A percentile compares a stretch with the other conserved stretches of the same genome.
Evolutionary conservation across 92 coral and sea anemone species (phyloP).

Genomic region (Paramuricea clavata): DNA sequence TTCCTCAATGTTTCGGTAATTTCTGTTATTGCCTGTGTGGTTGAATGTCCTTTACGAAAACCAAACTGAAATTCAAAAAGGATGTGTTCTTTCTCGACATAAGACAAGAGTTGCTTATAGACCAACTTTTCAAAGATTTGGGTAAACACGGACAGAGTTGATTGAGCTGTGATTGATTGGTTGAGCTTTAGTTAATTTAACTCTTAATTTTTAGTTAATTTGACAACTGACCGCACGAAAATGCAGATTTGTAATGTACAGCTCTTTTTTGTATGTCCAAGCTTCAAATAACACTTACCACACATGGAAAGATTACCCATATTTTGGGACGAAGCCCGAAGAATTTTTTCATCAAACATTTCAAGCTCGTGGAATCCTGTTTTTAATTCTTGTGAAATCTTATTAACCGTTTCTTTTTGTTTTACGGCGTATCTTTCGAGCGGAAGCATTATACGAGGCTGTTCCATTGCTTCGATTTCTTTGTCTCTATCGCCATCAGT

Average conservation of each 20-base stretch:
- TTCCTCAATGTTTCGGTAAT: no score
- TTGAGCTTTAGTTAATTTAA: no score
- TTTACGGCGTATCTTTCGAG: not conserved
- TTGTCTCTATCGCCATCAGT: not conserved
- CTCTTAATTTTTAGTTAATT: no score
- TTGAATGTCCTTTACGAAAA: no score
- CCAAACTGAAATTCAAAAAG: slow-evolving; percentile 38
- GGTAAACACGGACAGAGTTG: slow-evolving; percentile 46
- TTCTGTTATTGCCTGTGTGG: no score
- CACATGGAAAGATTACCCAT: not conserved
- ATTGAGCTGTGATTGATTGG: no score
- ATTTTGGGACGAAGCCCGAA: not conserved
- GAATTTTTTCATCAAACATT: not conserved
- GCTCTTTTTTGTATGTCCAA: not conserved
- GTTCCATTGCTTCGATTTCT: not conserved
- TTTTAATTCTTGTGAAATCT: not conserved
- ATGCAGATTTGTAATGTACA: slow-evolving; percentile 43
- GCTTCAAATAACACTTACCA: not conserved
- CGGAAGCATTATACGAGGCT: not conserved
- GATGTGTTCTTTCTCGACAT: slow-evolving; percentile 48
- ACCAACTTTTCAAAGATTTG: slow-evolving; percentile 55
- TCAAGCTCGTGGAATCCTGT: not conserved
- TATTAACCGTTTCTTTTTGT: not conserved
- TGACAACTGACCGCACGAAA: slow-evolving; percentile 62
- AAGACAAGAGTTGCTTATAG: slow-evolving; percentile 46